phyloP scores from a whole-genome alignment of 1,140 invertebrate species.

The Harlomillsia oculata region DNA sequence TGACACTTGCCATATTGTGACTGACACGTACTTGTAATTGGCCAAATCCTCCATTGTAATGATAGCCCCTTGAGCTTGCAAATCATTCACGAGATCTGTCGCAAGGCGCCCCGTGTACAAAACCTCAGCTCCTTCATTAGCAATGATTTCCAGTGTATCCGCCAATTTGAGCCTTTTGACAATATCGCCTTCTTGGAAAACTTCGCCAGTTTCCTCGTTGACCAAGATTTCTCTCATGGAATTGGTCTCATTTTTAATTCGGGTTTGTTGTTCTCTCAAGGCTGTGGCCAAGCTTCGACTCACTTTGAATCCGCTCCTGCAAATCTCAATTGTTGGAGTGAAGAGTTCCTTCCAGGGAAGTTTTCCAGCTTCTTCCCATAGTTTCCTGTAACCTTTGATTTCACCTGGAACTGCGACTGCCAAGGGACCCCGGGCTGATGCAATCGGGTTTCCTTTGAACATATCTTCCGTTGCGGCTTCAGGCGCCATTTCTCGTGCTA shows the following conservation, averaged over 20 bases:
- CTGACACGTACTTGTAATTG: slow-evolving; percentile 53
- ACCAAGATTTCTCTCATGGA: slow-evolving; percentile 53
- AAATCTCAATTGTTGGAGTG: slow-evolving; percentile 39
- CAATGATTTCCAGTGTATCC: slow-evolving; percentile 60
- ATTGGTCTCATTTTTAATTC: slow-evolving; percentile 4
- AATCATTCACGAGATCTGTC: slow-evolving; percentile 56
- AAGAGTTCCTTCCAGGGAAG: slow-evolving; percentile 42
- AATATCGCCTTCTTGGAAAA: slow-evolving; percentile 57
- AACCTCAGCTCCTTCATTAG: slow-evolving; percentile 48
- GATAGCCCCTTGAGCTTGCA: slow-evolving; percentile 60
- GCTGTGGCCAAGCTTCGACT: slow-evolving; percentile 32
- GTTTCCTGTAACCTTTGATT: slow-evolving; percentile 73
- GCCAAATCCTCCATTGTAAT: slow-evolving; percentile 64
- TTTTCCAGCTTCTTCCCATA: slow-evolving; percentile 50
- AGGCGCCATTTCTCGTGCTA: slow-evolving; percentile 74
- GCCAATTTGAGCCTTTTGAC: slow-evolving; percentile 60
- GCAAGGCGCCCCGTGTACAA: slow-evolving; percentile 63
- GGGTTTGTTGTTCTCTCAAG: slow-evolving; percentile 8
- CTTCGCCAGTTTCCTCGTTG: slow-evolving; percentile 51
- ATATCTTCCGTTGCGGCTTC: slow-evolving; percentile 53
- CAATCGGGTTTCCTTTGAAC: slow-evolving; percentile 50
- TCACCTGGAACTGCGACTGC: slow-evolving; percentile 84
- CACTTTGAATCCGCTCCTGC: slow-evolving; percentile 38
- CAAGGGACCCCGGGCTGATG: slow-evolving; percentile 45
- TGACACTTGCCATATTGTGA: too few relatives aligned